Percentiles rank a stretch among this genome's conserved stretches.
Evolutionary conservation across 1,140 invertebrate genomes (phyloP).

Genomic region (silkworm (Bombyx mori)): ASM3026992v2 NC_085109.1:12588501-12589000

Average conservation of each 20-base stretch:
- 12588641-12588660: too few species aligned
- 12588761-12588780: conserved; percentile 76
- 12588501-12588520: too few species aligned
- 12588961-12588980: conserved; percentile 29
- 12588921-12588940: conserved; percentile 74
- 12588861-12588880: conserved; percentile 82
- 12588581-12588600: too few species aligned
- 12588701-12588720: conserved; percentile 25
- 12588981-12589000: conserved; percentile 40
- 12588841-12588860: conserved; percentile 75
- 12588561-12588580: too few species aligned
- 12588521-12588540: too few species aligned
- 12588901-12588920: conserved; percentile 71
- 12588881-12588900: conserved; percentile 76
- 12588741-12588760: conserved; percentile 69
- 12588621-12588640: too few species aligned
- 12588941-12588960: conserved; percentile 29
- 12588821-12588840: conserved; percentile 74
- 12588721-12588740: conserved; percentile 32
- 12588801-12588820: conserved; percentile 77
- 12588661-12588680: conserved; percentile 39
- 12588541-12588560: too few species aligned
- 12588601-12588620: too few species aligned
- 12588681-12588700: conserved; percentile 44
- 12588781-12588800: conserved; percentile 80